phyloP scores from a whole-genome alignment of 1,140 invertebrate species.

The Dryas iulia region DNA sequence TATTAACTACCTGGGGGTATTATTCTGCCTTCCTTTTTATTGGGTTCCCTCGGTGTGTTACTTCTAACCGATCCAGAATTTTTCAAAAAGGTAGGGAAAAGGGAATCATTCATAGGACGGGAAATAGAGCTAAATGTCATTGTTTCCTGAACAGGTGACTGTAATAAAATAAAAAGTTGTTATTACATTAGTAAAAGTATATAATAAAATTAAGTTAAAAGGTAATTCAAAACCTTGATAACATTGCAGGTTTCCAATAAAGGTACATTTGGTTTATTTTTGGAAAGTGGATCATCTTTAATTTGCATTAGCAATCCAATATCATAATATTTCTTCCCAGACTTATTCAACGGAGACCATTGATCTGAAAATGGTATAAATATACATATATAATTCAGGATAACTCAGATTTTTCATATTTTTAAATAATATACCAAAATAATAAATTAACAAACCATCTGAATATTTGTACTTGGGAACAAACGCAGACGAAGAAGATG shows the following conservation, averaged over 20 bases:
- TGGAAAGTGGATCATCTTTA: constrained; percentile 86
- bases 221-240: constrained; percentile 48
- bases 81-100: constrained; percentile 65
- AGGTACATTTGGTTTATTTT: constrained; percentile 85
- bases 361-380: constrained; percentile 81
- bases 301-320: constrained; percentile 88
- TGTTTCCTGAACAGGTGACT: constrained; percentile 59
- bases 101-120: constrained; percentile 61
- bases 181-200: background rate
- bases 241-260: constrained; percentile 66
- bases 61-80: constrained; percentile 51
- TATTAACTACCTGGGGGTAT: constrained; percentile 50
- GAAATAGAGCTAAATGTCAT: constrained; percentile 58
- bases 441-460: constrained; percentile 46
- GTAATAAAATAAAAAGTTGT: constrained; percentile 31
- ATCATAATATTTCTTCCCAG: constrained; percentile 91
- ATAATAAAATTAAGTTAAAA: constrained; percentile 15
- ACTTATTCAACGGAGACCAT: constrained; percentile 91
- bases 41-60: constrained; percentile 54
- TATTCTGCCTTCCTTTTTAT: constrained; percentile 65
- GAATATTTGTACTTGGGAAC: constrained; percentile 69
- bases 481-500: constrained; percentile 36
- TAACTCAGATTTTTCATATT: no score
- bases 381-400: background rate
- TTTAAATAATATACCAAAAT: no score